Base-by-base conservation (phyloP, 2,113 vertebrate species). In the Mus musculus region DNA sequence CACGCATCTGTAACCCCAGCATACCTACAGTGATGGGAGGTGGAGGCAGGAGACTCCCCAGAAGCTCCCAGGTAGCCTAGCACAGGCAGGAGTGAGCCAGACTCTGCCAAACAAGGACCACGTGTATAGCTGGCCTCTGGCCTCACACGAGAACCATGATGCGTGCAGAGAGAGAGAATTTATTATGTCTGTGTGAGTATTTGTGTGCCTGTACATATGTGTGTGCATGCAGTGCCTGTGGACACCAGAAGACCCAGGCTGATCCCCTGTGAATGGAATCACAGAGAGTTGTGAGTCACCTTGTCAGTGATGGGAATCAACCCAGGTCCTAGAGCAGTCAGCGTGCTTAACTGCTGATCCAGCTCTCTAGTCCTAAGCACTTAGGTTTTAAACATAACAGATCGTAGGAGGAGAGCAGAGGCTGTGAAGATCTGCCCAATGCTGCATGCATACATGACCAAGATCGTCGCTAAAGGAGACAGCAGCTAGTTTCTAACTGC, bases 401-500 rank as follows among this genome's bases (percentile, higher is more conserved):
- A 72, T 67, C 26, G 1, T n/a, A 63, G 63, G 26, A 42, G 61
- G 26, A 52, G 14, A 90, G 82, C 0, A 4, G 65, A 4, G 65
- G 36, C 52, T 22, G 3, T 67, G 42, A 89, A 69, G 69, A 52
- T 26, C 4, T 61, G 56, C 59, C 75, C 72, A 73, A 24, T 33
- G 28, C 19, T 13, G 72, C 75, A 3, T 5, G 28, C 3, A 16
- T 36, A 7, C 10, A 36, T 5, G 8, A 52, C 33, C 28, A 24
- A 28, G 28, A 33, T 11, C 1, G 4, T 54, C 1, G 20, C 26
- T 52, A 19, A 77, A 24, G 0, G 1, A 2, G 19, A 39, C 0
- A 22, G 22, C 42, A 13, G 33, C 52, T 72, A 16, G 54, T 84
- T 20, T 36, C 22, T n/a, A 87, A 89, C 36, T 20, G 88, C 49